Evolutionary conservation across 2,888 invertebrate genomes (phyloP), one percentile per base, ranked within the genome.

Genomic region (Meta bourneti): DNA sequence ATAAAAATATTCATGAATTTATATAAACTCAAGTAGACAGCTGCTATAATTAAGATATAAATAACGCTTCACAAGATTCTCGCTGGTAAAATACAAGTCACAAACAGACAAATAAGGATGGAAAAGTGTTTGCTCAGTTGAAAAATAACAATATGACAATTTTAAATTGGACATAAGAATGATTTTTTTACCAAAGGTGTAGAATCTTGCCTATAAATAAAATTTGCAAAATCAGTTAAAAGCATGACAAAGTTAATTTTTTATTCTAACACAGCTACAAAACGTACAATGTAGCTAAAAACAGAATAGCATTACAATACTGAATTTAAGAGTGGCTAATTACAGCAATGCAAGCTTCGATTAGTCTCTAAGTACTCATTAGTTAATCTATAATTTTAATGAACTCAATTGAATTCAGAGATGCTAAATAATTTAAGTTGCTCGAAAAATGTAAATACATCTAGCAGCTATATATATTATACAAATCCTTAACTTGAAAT

Each of bases 1-100:
- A 61, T 75, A 91, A 87, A 90, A 91, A 91, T 49, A 77, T 87
- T 82, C 87, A 86, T 82, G 90, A 82, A 69, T 48, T 83, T 87
- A 70, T 75, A 34, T 34, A 87, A 87, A 83, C 54, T 91, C 54
- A 87, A 74, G 51, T 77, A 71, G 72, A 81, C 81, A 82, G 86
- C 86, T 79, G 84, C 81, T 80, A 69, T 52, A 83, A 86, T 61
- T 74, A 78, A 91, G 34, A 70, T 90, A 91, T 83, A 91, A 82
- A 91, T 69, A 72, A 83, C 51, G 79, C 79, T 52, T 80, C 72
- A 69, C 16, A 72, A 19, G 19, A 84, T 71, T 79, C 79, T 74
- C 81, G 20, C 70, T 16, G 20, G 9, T 74, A 81, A 88, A 34
- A 72, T 54, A 87, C 74, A 78, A 77, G 71, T 75, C 75, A 75